Evolutionary conservation across 2,888 invertebrate genomes (phyloP), one percentile per base, ranked within the genome.

Genomic region (Phyllotreta striolata): DNA sequence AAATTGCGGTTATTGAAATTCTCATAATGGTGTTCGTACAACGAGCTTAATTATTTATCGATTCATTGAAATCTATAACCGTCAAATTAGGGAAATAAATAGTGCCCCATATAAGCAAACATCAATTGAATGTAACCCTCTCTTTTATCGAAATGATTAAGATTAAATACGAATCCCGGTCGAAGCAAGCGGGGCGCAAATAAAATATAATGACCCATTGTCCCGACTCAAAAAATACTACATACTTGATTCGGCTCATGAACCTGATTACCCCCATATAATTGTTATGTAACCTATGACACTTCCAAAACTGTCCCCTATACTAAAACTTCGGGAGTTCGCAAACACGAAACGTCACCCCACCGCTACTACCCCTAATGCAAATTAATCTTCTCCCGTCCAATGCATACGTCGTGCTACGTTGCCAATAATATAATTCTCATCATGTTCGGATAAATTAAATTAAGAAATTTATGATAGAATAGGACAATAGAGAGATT

Each of bases 371-470:
- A 55, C 62, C 63, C 65, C 70, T 69, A 73, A 74, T 75, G 74
- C 72, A 75, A 76, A 77, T 77, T 74, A 77, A 75, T 76, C 74
- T 73, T 75, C 74, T 73, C 73, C 75, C 72, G 72, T 74, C 73
- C 69, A 67, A 68, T 72, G 71, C 72, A 73, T 62, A 38, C 35
- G 60, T 49, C 35, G 60, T 49, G 46, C 66, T 44, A 24, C 9
- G 65, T 65, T 65, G 65, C 65, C 65, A 38, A 24, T 24, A 24
- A 24, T 24, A 24, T 24, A 24, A 24, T 4, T 24, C 37, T 1
- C 35, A 9, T 1, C 35, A 9, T 24, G 12, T 24, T 3, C 39
- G 9, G 14, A 55, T 5, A 35, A 49, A 49, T 49, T 6, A 35
- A 35, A 13, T 10, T 49, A 3, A 35, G n/a, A 47, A 12, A 24